Evolutionary conservation across 2,888 invertebrate species (phyloP).

Genomic region (Hipparchia sbordonii): DNA sequence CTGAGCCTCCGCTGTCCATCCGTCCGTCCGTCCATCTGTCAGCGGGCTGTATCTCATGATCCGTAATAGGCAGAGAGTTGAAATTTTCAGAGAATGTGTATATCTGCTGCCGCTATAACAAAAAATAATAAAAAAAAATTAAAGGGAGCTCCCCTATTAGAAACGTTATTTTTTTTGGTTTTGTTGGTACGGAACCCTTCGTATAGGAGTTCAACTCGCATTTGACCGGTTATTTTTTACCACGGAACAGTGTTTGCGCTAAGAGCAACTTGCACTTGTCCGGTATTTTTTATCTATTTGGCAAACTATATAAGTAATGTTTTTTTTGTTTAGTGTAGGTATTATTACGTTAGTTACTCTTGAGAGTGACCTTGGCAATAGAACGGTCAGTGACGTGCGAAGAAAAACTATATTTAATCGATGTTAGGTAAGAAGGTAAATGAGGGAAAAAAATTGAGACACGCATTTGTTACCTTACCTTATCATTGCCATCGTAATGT

Average conservation of each 20-base stretch:
- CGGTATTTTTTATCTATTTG: conserved; percentile 3
- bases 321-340: conserved; percentile 12
- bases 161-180: too few relatives aligned
- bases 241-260: neutral
- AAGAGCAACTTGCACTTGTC: neutral
- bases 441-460: neutral
- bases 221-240: neutral
- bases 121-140: too few relatives aligned
- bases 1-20: too few relatives aligned
- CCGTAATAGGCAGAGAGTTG: too few relatives aligned
- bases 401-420: conserved; percentile 7
- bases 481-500: too few relatives aligned
- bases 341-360: conserved; percentile 27
- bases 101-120: too few relatives aligned
- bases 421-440: neutral
- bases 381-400: conserved; percentile 14
- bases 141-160: too few relatives aligned
- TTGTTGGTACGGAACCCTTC: too few relatives aligned
- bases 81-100: too few relatives aligned
- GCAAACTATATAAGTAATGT: conserved; percentile 4
- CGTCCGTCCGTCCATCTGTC: too few relatives aligned
- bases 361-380: conserved; percentile 29
- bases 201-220: too few relatives aligned
- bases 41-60: too few relatives aligned
- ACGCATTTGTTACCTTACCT: neutral